Conservation (phyloP, 2,888 invertebrate genomes). For the Synanthedon vespiformis region DNA sequence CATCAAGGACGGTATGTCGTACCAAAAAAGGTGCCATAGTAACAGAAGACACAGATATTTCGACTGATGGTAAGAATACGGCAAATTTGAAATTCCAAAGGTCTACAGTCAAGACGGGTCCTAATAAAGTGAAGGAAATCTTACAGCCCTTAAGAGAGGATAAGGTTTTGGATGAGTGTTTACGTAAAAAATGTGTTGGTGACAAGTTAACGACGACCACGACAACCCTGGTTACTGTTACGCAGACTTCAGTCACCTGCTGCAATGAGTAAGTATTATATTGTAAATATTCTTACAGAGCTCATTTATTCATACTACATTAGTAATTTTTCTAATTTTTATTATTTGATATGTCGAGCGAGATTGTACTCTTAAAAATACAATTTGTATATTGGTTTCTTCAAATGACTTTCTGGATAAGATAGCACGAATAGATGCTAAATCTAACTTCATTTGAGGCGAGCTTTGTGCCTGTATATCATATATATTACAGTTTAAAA, state of each 20-base stretch:
- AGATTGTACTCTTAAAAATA: no score
- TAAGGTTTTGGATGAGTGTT: constrained; percentile 39
- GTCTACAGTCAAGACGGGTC: constrained; percentile 49
- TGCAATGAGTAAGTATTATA: constrained; percentile 63
- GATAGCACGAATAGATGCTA: no score
- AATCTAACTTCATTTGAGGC: no score
- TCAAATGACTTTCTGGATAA: no score
- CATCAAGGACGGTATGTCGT: constrained; percentile 47
- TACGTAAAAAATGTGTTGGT: constrained; percentile 50
- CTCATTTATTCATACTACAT: no score
- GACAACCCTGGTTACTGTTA: constrained; percentile 56
- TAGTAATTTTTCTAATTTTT: no score
- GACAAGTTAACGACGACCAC: constrained; percentile 54
- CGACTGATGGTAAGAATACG: constrained; percentile 47
- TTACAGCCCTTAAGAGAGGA: constrained; percentile 51
- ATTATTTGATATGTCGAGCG: no score
- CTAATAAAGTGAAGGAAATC: constrained; percentile 47
- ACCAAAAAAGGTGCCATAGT: constrained; percentile 55
- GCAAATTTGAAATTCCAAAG: constrained; percentile 58
- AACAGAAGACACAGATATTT: constrained; percentile 58
- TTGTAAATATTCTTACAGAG: not conserved
- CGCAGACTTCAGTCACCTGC: constrained; percentile 54
- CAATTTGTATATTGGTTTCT: no score
- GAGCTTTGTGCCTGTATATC: no score
- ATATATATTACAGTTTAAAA: no score